phyloP scores from a whole-genome alignment of 2,797 vertebrate species.

The Percopsis omiscomaycus region DNA sequence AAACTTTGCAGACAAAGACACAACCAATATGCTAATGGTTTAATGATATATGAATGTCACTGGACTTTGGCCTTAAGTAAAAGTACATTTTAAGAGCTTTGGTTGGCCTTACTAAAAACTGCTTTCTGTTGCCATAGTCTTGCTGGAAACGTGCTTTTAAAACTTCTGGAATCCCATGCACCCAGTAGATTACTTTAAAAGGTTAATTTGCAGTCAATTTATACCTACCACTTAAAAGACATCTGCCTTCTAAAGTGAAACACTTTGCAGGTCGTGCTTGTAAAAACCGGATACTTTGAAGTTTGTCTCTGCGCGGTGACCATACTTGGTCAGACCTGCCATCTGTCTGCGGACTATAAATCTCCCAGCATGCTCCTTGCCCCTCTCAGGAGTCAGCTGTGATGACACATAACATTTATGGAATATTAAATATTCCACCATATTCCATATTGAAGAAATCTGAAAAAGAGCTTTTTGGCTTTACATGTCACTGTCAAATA shows the following conservation, averaged over 20 bases:
- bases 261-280: slow-evolving; percentile 5
- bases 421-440: background rate
- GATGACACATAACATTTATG: background rate
- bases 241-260: background rate
- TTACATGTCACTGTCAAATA: too few relatives aligned
- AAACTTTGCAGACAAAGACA: background rate
- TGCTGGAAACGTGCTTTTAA: background rate
- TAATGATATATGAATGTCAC: too few relatives aligned
- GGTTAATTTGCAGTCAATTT: slow-evolving; percentile 1
- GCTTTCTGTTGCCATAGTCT: background rate
- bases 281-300: slow-evolving; percentile 12
- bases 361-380: slow-evolving; percentile 6
- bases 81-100: too few relatives aligned
- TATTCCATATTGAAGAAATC: too few relatives aligned
- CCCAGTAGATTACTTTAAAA: background rate
- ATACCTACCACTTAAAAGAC: slow-evolving; percentile 1
- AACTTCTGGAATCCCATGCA: background rate
- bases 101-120: background rate
- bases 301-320: background rate
- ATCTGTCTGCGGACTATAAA: background rate
- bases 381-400: background rate
- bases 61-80: too few relatives aligned
- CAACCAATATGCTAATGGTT: background rate
- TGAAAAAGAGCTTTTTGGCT: too few relatives aligned
- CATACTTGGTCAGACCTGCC: slow-evolving; percentile 20